These are phyloP conservation scores for Ectobius pallidus DNA, from an alignment of 2,888 invertebrate species.

Conservation along the genomic window DNA sequence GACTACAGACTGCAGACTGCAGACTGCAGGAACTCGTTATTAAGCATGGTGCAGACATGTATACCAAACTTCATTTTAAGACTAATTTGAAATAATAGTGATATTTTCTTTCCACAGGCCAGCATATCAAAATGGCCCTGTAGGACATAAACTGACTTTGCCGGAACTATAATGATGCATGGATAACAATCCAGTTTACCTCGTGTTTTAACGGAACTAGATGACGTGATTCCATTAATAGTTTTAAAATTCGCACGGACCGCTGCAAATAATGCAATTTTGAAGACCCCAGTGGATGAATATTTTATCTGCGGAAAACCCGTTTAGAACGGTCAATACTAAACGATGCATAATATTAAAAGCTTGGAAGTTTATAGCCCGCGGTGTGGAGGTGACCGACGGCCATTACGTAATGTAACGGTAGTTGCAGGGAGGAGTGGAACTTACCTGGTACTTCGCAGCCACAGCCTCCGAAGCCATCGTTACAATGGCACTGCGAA, in stretches of 20 bases:
- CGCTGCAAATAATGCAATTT: not conserved
- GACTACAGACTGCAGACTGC: no score
- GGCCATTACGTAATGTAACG: constrained; percentile 1
- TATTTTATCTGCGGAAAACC: not conserved
- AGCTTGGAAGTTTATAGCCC: not conserved
- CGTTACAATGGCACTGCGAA: constrained; percentile 94
- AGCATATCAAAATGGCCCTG: no score
- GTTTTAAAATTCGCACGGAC: not conserved
- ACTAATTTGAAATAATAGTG: no score
- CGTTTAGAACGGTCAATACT: not conserved
- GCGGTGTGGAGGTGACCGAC: not conserved
- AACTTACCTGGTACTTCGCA: constrained; percentile 87
- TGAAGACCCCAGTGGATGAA: not conserved
- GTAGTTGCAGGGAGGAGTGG: not conserved
- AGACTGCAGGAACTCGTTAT: no score
- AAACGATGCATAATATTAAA: not conserved
- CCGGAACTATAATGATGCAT: no score
- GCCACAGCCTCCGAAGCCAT: constrained; percentile 93
- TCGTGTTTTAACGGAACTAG: no score
- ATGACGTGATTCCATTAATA: no score
- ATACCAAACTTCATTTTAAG: no score
- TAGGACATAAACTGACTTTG: no score
- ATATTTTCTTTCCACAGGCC: no score
- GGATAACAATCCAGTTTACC: no score
- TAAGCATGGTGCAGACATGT: no score